phyloP scores from a whole-genome alignment of 1,140 invertebrate genomes.

The Arion vulgaris region DNA sequence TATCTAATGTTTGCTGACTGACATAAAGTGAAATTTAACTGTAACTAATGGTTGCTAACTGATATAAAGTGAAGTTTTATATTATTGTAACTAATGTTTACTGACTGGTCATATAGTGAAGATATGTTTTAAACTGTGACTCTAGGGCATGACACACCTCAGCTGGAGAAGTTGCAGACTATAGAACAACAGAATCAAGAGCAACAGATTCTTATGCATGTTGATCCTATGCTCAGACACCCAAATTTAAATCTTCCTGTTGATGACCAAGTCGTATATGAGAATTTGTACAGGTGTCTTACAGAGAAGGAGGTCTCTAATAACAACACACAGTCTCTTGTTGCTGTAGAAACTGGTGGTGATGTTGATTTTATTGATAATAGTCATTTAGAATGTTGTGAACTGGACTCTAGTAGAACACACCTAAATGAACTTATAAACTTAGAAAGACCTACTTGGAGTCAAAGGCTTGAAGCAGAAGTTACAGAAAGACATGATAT shows the following conservation, averaged over 20 bases:
- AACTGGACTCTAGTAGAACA: neutral
- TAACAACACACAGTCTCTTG: neutral
- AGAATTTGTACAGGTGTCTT: neutral
- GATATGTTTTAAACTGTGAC: neutral
- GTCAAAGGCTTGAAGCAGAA: neutral
- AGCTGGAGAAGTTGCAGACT: conserved; percentile 25
- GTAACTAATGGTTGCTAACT: too few relatives aligned
- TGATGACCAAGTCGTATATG: conserved; percentile 11
- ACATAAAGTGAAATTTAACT: too few relatives aligned
- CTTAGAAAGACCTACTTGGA: neutral
- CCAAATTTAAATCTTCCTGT: neutral
- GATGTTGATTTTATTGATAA: neutral
- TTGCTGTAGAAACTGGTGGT: neutral
- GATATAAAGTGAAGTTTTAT: too few relatives aligned
- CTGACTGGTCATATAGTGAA: neutral
- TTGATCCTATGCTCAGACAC: neutral
- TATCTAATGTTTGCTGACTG: too few relatives aligned
- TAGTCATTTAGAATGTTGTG: neutral
- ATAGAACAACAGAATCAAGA: conserved; percentile 32
- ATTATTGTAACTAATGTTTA: neutral
- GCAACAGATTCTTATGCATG: conserved; percentile 22
- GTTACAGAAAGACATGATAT: neutral
- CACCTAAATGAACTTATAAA: neutral
- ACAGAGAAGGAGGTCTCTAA: neutral
- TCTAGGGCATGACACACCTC: conserved; percentile 8